Evolutionary conservation across 2,888 invertebrate genomes (phyloP).

Genomic region (Euzophera pinguis): DNA sequence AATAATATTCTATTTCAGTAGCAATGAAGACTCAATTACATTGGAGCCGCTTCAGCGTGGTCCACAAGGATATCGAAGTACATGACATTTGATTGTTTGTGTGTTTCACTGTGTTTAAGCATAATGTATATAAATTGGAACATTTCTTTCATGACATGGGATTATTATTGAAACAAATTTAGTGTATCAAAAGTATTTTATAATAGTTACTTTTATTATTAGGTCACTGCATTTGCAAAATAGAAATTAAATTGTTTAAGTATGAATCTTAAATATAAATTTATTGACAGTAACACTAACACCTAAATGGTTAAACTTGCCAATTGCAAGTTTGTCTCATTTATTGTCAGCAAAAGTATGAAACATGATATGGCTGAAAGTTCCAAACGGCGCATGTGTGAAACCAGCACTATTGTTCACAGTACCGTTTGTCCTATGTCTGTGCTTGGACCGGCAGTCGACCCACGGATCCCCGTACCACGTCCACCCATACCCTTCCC

Average conservation of each 20-base stretch:
- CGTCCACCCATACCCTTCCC: slow-evolving; percentile 85
- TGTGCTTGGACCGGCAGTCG: slow-evolving; percentile 70
- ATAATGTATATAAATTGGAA: background rate
- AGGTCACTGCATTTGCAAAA: no score
- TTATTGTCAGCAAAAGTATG: no score
- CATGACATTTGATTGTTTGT: slow-evolving; percentile 24
- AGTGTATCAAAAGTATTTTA: no score
- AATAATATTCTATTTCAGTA: slow-evolving; percentile 21
- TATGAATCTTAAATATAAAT: no score
- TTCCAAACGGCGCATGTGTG: slow-evolving; percentile 16
- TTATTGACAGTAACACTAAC: no score
- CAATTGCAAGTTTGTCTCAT: no score
- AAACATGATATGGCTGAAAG: background rate
- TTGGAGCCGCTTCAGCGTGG: slow-evolving; percentile 26
- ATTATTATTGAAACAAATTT: no score
- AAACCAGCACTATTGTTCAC: slow-evolving; percentile 55
- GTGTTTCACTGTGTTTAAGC: slow-evolving; percentile 18
- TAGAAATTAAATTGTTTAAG: no score
- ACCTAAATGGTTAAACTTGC: no score
- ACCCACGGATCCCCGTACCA: slow-evolving; percentile 86
- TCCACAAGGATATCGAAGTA: slow-evolving; percentile 25
- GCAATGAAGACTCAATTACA: slow-evolving; percentile 37
- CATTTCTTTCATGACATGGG: no score
- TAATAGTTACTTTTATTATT: no score
- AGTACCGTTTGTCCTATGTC: slow-evolving; percentile 71